These are phyloP conservation scores for Cydia pomonella DNA, from an alignment of 1,140 invertebrate species.

Conservation along the genomic window DNA sequence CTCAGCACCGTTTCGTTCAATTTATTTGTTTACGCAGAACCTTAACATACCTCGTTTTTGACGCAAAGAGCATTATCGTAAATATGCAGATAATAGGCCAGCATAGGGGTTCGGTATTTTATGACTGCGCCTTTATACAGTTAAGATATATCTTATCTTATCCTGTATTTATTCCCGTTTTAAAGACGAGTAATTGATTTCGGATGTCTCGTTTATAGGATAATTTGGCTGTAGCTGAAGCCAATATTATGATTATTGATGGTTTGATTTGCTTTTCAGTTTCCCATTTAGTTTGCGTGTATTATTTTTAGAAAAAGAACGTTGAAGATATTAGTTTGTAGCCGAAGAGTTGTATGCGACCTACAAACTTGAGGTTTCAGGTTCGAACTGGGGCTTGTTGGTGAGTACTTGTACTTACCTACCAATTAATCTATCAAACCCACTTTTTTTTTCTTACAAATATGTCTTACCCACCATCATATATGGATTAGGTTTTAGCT, in stretches of 20 bases:
- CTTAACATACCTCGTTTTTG: conserved; percentile 19
- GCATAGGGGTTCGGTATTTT: conserved; percentile 9
- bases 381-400: no score
- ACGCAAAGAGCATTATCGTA: conserved; percentile 23
- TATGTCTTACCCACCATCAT: no score
- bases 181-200: conserved; percentile 2
- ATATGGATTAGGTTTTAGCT: no score
- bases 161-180: conserved; percentile 5
- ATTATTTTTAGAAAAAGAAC: no score
- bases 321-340: no score
- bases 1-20: neutral
- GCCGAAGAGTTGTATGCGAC: no score
- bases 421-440: no score
- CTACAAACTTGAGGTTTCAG: no score
- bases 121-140: conserved; percentile 15
- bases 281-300: neutral
- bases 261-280: neutral
- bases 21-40: conserved; percentile 17
- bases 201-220: conserved; percentile 11
- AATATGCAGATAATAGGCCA: conserved; percentile 25
- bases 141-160: conserved; percentile 24
- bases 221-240: neutral
- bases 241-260: neutral
- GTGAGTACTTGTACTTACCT: no score
- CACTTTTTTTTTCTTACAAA: no score